These are phyloP conservation scores for Meloidogyne hapla DNA, from an alignment of 1,140 invertebrate genomes.

Conservation along the genomic window DNA sequence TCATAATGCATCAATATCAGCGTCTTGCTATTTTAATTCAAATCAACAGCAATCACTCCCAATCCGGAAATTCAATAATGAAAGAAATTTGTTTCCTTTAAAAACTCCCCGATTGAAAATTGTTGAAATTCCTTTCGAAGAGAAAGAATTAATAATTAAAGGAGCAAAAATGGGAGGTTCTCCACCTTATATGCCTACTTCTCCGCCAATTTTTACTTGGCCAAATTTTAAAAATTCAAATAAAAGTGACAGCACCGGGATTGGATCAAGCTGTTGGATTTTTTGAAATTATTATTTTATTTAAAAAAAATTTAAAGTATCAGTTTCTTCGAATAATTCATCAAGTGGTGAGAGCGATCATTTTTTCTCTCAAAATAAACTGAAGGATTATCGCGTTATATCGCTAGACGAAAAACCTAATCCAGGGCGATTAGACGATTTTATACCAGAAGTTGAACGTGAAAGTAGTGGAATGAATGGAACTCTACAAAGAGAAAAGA, in stretches of 20 bases:
- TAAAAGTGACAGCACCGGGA: conserved; percentile 15
- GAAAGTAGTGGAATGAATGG: background rate
- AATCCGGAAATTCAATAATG: conserved; percentile 9
- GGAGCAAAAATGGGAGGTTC: background rate
- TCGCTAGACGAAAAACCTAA: conserved; percentile 35
- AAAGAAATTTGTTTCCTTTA: background rate
- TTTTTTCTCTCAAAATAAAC: background rate
- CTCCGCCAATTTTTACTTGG: background rate
- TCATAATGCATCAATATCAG: conserved; percentile 29
- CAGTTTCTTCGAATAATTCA: conserved; percentile 22
- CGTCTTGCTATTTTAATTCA: conserved; percentile 29
- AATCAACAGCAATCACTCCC: background rate
- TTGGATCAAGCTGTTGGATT: conserved; percentile 23
- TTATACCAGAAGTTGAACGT: conserved; percentile 34
- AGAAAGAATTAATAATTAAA: background rate
- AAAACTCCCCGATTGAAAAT: conserved; percentile 2
- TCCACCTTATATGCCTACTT: background rate
- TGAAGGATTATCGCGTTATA: conserved; percentile 34
- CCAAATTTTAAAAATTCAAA: conserved; percentile 13
- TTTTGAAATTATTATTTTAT: background rate
- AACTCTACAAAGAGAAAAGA: background rate
- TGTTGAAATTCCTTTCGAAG: conserved; percentile 21
- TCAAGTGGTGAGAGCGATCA: conserved; percentile 11
- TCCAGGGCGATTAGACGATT: conserved; percentile 36
- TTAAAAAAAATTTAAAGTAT: background rate